Base-by-base conservation (phyloP, 1,140 invertebrate genomes). In the Triops cancriformis region DNA sequence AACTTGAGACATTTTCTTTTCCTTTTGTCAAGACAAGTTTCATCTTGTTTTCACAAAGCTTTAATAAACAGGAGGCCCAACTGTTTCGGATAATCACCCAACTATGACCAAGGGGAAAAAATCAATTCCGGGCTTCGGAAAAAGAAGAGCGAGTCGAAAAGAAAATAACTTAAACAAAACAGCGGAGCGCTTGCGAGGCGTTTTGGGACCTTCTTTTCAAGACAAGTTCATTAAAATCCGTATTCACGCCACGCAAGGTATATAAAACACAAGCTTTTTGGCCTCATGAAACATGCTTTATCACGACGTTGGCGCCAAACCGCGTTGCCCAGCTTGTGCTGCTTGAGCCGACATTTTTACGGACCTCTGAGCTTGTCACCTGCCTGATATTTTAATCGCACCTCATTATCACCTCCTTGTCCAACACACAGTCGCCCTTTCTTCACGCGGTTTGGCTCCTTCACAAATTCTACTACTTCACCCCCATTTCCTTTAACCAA, bases 351-450 rank as follows among this genome's bases (percentile, higher is more conserved):
- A 64, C 51, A 64, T 64, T 64, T 64, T 64, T 64, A 64, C 23
- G 51, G n/a, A 64, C 51, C 51, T 23, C 18, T 64, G 51, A 23
- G n/a, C 51, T 64, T 64, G 51, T 64, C 51, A 64, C 51, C 51
- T 64, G 51, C 51, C 51, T 64, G 51, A 64, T 64, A 64, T 64
- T 64, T 64, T 64, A 64, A 64, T 64, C 51, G 51, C 51, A 64
- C 51, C 51, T 64, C 51, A 64, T 64, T 64, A 64, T 64, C 51
- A 64, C 51, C 51, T 64, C 23, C 51, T n/a, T n/a, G 18, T 23
- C 51, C 14, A 64, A 64, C 51, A 18, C 4, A 64, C 14, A 64
- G n/a, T 64, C 10, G 51, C 23, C 31, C 51, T 64, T 64, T 64
- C 51, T 64, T 64, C 51, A 64, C 51, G 51, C n/a, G 18, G 5